Base-by-base conservation (phyloP, 2,888 invertebrate species). In the Eudemis profundana region DNA sequence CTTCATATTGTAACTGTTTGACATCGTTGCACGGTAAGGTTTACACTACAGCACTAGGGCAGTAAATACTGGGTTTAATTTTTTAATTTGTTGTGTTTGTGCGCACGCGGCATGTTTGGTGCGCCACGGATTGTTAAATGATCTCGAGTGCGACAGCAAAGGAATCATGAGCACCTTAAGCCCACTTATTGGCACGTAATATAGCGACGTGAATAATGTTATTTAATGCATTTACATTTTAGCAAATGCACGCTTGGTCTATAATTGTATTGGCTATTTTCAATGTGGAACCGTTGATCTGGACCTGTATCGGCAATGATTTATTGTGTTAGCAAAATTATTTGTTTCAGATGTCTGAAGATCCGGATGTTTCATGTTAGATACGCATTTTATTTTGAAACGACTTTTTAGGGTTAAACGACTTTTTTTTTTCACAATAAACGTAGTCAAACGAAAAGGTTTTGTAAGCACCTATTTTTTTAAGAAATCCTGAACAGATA, bases 1-100 rank as follows among this genome's bases (percentile, higher is more conserved):
- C 82, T 90, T 92, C 90, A 92, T 90, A 56, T 84, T 89, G 72
- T 87, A 90, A 75, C 79, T 87, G 72, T 91, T 83, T 59, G 89
- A 71, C 91, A 90, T 91, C 72, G 73, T 82, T 81, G 76, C 73
- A n/a, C n/a, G n/a, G n/a, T n/a, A n/a, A n/a, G n/a, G n/a, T n/a
- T n/a, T n/a, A n/a, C n/a, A 42, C 27, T 21, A 50, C 56, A 44
- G 38, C 53, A 71, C 66, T 62, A 53, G 19, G 36, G 64, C 66
- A 66, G 57, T 67, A 61, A 33, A 56, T 61, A 50, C 61, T 67
- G 57, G 63, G 65, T 67, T 71, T 67, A 47, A 56, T 72, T 57
- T 75, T 77, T 79, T 74, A 73, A 73, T 75, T 75, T 78, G 63
- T 69, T 75, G 68, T 71, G 70, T 72, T 70, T 72, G 66, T 72